phyloP scores from a whole-genome alignment of 2,797 vertebrate genomes.

The Tenualosa thibaudeaui region DNA sequence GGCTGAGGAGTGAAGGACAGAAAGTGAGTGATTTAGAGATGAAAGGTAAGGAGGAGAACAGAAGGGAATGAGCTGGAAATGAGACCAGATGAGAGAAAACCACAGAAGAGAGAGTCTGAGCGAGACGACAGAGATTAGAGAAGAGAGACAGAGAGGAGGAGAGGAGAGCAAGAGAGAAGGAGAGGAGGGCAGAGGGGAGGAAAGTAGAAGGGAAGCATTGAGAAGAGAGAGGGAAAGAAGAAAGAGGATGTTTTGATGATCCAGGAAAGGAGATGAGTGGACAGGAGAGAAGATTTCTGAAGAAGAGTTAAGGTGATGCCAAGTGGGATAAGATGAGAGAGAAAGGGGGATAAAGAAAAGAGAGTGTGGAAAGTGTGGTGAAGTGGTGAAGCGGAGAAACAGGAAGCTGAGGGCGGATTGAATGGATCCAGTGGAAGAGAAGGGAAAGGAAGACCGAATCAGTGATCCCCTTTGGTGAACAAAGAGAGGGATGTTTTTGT shows the following conservation, averaged over 20 bases:
- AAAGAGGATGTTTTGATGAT: background rate
- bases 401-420: background rate
- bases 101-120: background rate
- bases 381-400: background rate
- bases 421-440: background rate
- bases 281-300: background rate
- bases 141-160: background rate
- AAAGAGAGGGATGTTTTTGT: background rate
- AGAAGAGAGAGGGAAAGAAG: background rate
- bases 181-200: background rate
- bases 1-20: background rate
- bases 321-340: background rate
- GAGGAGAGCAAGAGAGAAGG: conserved; percentile 10
- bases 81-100: background rate
- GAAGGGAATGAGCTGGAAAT: background rate
- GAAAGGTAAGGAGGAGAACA: background rate
- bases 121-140: background rate
- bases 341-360: background rate
- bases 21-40: too few species aligned
- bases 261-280: background rate
- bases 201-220: background rate
- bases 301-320: background rate
- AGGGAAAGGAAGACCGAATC: background rate
- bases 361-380: background rate
- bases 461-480: background rate